Evolutionary conservation across 2,888 invertebrate genomes (phyloP).

Genomic region (Clunio marinus): DNA sequence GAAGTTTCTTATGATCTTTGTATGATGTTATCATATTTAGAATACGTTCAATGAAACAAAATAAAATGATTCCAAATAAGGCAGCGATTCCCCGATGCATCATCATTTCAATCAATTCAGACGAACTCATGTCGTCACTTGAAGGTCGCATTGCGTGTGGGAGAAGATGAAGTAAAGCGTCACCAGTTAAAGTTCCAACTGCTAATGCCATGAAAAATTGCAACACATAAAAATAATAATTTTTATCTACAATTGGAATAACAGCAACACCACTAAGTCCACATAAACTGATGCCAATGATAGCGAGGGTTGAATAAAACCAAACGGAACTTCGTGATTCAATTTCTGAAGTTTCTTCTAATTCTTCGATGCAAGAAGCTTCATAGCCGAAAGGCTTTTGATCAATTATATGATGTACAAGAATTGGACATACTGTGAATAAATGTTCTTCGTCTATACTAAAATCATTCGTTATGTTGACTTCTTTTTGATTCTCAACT

Average conservation of each 20-base stretch:
- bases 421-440: slow-evolving; percentile 61
- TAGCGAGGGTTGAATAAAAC: slow-evolving; percentile 77
- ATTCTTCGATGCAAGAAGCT: neutral
- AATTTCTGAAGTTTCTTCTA: neutral
- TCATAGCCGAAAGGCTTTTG: slow-evolving; percentile 48
- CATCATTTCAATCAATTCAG: slow-evolving; percentile 60
- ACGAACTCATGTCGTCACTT: slow-evolving; percentile 42
- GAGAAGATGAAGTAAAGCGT: slow-evolving; percentile 85
- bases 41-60: slow-evolving; percentile 83
- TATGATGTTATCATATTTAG: slow-evolving; percentile 75
- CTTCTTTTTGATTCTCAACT: neutral
- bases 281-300: slow-evolving; percentile 78
- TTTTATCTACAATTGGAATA: slow-evolving; percentile 85
- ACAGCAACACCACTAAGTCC: slow-evolving; percentile 84
- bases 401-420: slow-evolving; percentile 63
- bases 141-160: slow-evolving; percentile 59
- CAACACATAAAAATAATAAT: slow-evolving; percentile 80
- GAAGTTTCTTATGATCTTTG: slow-evolving; percentile 57
- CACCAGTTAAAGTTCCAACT: slow-evolving; percentile 86
- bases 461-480: slow-evolving; percentile 15
- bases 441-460: slow-evolving; percentile 44
- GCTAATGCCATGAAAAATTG: slow-evolving; percentile 91
- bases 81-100: slow-evolving; percentile 80
- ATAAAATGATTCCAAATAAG: slow-evolving; percentile 73
- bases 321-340: slow-evolving; percentile 61